Base-by-base conservation (phyloP, 2,113 vertebrate genomes). In the Copsychus sechellarum region DNA sequence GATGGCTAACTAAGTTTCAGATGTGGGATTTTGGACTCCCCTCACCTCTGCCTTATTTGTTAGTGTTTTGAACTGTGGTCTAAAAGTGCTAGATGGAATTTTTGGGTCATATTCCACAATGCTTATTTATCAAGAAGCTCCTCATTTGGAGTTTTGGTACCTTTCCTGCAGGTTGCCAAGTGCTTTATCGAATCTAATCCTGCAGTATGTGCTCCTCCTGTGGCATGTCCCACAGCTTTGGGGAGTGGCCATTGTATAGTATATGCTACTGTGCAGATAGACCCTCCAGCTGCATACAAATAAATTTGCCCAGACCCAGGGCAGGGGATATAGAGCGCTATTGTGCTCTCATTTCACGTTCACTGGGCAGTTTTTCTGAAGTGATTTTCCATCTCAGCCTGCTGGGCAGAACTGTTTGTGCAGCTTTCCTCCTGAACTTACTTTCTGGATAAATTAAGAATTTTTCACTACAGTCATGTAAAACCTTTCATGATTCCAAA, bases 191-290 rank as follows among this genome's bases (percentile, higher is more conserved):
- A 60, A 26, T 54, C 56, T 85, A 21, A 51, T 85, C 11, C 28
- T 77, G 6, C 25, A 58, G 38, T 42, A 34, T 6, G 16, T 0
- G 0, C 28, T 69, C 9, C 47, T 71, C 34, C 6, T n/a, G 43
- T 77, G 51, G 21, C 22, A 26, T 6, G 21, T 81, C 42, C 33
- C 33, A 9, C n/a, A 45, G 56, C 33, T 81, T 73, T 33, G 53
- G 56, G 47, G 48, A 50, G 5, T 24, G 43, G 38, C 54, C 36
- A 23, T 47, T 33, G 8, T 28, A 6, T 19, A 40, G 4, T 58
- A 7, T 1, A 8, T 67, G 33, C 13, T 82, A 1, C 70, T 8
- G 22, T 51, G 57, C 64, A 43, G 54, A 40, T 24, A 58, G 48
- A 47, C 11, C 25, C 8, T 31, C 14, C 21, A 61, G 47, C 38